Evolutionary conservation across 2,797 vertebrate species (phyloP).

Genomic region (Enoplosus armatus): DNA sequence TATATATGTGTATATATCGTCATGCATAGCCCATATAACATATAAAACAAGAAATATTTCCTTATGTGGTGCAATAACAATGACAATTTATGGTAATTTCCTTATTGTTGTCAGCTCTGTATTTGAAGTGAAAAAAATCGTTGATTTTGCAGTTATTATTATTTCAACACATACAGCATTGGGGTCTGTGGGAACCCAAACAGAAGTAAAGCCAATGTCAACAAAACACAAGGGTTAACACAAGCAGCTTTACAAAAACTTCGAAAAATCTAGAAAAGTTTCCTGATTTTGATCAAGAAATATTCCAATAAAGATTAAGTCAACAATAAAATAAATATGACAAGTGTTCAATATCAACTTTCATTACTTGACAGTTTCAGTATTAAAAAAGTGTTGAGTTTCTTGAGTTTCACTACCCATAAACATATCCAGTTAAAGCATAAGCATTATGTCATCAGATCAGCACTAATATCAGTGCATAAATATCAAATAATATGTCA

Average conservation of each 20-base stretch:
- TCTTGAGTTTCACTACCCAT: fast-evolving
- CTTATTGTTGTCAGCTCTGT: background rate
- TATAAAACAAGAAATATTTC: background rate
- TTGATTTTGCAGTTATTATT: background rate
- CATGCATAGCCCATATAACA: background rate
- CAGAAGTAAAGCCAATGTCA: slow-evolving; percentile 17
- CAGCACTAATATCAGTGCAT: background rate
- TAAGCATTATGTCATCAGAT: slow-evolving; percentile 21
- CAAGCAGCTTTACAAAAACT: background rate
- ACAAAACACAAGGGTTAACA: slow-evolving; percentile 9
- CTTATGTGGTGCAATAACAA: background rate
- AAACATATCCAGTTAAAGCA: background rate
- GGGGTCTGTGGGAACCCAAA: slow-evolving; percentile 15
- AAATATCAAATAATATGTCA: slow-evolving; percentile 26
- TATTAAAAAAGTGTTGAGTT: background rate
- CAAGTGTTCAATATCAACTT: no score
- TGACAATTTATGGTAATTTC: background rate
- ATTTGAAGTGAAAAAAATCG: background rate
- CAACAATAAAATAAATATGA: background rate
- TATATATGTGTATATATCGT: no score
- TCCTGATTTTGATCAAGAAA: background rate
- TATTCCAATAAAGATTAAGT: slow-evolving; percentile 4
- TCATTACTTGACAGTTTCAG: background rate
- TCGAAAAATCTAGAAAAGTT: background rate
- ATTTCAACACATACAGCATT: background rate